Evolutionary conservation across 30 jellyfish, hydroid and myxozoan species (phyloP).

Genomic region (Turritopsis rubra): DNA sequence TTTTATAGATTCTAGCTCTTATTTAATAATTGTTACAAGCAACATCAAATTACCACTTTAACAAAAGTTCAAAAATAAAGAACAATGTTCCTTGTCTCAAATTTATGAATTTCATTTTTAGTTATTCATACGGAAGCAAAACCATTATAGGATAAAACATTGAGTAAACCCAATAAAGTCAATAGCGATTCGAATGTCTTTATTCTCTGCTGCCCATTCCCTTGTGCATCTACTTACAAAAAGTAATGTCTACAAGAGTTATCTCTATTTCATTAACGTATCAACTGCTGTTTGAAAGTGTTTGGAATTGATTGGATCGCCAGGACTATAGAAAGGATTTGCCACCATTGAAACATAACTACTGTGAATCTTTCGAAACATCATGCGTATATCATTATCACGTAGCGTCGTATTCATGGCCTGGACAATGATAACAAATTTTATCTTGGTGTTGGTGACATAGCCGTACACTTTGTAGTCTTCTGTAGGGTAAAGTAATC

Average conservation of each 20-base stretch:
- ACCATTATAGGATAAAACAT: too few species aligned
- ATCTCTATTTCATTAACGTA: slow-evolving; percentile 17
- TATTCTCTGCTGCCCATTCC: background rate
- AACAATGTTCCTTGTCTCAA: too few species aligned
- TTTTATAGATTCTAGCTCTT: too few species aligned
- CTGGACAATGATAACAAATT: slow-evolving; percentile 83
- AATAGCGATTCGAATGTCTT: background rate
- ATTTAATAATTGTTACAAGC: too few species aligned
- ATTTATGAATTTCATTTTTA: too few species aligned
- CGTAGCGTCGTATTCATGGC: slow-evolving; percentile 74
- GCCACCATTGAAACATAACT: slow-evolving; percentile 79
- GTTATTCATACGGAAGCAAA: too few species aligned
- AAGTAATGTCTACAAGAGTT: background rate
- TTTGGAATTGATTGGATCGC: slow-evolving; percentile 80
- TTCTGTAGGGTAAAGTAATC: slow-evolving; percentile 93
- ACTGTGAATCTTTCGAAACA: slow-evolving; percentile 83
- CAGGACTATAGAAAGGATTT: slow-evolving; percentile 88
- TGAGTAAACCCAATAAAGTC: background rate
- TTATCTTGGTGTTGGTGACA: slow-evolving; percentile 88
- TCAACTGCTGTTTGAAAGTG: slow-evolving; percentile 34
- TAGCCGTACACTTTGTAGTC: slow-evolving; percentile 97
- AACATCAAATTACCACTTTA: too few species aligned
- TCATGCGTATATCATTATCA: slow-evolving; percentile 92
- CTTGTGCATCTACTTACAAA: background rate
- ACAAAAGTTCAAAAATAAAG: too few species aligned